Evolutionary conservation across 1,140 invertebrate species (phyloP).

Genomic region (Aphis craccivora): DNA sequence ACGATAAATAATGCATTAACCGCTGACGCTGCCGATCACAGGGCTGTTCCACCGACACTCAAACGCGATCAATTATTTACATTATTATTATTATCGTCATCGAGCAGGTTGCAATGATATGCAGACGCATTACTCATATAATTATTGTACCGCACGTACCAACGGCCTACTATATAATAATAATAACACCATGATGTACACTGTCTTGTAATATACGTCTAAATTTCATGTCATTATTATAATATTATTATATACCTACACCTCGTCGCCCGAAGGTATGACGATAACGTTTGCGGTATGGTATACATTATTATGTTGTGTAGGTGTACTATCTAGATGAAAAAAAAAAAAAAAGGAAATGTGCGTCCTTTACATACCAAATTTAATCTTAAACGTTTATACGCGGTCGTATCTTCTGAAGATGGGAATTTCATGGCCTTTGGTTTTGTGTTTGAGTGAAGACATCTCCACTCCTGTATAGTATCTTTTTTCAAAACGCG

Average conservation of each 20-base stretch:
- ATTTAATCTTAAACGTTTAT: too few relatives aligned
- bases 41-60: background rate
- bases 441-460: too few relatives aligned
- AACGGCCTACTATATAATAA: background rate
- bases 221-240: background rate
- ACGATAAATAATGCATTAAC: slow-evolving; percentile 46
- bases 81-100: background rate
- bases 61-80: background rate
- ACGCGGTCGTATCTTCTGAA: too few relatives aligned
- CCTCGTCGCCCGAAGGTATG: background rate
- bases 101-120: background rate
- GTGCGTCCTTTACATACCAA: too few relatives aligned
- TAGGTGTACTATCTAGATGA: background rate
- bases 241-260: background rate
- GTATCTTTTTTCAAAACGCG: too few relatives aligned
- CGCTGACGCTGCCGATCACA: background rate
- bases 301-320: background rate
- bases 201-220: background rate
- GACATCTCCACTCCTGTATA: too few relatives aligned
- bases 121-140: background rate
- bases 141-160: background rate
- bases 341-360: too few relatives aligned
- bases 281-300: background rate
- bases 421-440: too few relatives aligned
- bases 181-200: background rate